Evolutionary conservation across 2,888 invertebrate species (phyloP).

Genomic region (Loripinus fragilis): DNA sequence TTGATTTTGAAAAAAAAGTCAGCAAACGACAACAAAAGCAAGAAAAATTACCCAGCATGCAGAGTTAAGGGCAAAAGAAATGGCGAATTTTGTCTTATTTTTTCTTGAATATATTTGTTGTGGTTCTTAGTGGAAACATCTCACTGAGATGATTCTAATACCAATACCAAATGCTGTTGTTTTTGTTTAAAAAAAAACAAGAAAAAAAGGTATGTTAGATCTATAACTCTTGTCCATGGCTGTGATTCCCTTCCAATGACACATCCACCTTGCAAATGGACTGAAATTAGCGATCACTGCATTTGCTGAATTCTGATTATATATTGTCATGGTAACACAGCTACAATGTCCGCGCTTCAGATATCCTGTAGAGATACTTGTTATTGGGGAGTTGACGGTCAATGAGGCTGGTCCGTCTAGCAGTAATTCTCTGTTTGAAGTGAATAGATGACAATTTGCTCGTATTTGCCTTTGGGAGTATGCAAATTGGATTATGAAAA

Average conservation of each 20-base stretch:
- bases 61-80: too few relatives aligned
- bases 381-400: slow-evolving; percentile 5
- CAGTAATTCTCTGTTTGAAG: neutral
- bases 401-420: neutral
- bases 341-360: slow-evolving; percentile 1
- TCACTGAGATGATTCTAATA: too few relatives aligned
- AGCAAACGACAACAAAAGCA: too few relatives aligned
- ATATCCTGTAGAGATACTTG: neutral
- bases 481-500: slow-evolving; percentile 15
- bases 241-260: neutral
- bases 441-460: slow-evolving; percentile 8
- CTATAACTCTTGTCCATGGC: too few relatives aligned
- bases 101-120: too few relatives aligned
- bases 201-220: too few relatives aligned
- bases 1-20: too few relatives aligned
- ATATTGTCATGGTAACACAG: slow-evolving; percentile 8
- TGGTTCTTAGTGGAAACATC: too few relatives aligned
- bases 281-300: slow-evolving; percentile 9
- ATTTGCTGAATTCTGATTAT: slow-evolving; percentile 14
- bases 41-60: too few relatives aligned
- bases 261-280: slow-evolving; percentile 16
- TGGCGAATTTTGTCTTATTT: too few relatives aligned
- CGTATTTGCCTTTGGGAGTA: slow-evolving; percentile 2
- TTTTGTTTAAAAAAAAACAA: too few relatives aligned
- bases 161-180: too few relatives aligned